phyloP scores from a whole-genome alignment of 2,888 invertebrate species.

The Yponomeuta plumbellus region DNA sequence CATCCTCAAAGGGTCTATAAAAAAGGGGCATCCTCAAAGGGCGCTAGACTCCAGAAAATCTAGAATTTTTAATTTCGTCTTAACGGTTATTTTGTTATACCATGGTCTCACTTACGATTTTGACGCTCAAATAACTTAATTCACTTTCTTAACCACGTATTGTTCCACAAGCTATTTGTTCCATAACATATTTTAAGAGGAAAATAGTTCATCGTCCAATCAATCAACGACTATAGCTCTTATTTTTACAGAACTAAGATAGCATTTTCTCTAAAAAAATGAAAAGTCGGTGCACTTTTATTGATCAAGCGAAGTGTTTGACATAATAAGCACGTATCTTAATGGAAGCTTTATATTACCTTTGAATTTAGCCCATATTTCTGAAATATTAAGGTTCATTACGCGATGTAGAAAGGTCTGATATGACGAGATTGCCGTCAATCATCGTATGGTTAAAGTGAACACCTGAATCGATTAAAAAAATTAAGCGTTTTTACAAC shows the following conservation, averaged over 20 bases:
- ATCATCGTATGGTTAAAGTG: conserved; percentile 1
- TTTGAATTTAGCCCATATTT: background rate
- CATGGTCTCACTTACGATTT: no score
- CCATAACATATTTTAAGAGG: no score
- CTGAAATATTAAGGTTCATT: background rate
- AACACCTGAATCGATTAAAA: conserved; percentile 7
- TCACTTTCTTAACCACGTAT: no score
- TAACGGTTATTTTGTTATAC: no score
- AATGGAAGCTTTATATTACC: background rate
- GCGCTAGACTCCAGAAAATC: no score
- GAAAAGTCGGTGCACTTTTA: background rate
- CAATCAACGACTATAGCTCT: background rate
- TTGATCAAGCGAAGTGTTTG: background rate
- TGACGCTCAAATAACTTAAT: no score
- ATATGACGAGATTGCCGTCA: background rate
- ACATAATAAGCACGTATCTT: background rate
- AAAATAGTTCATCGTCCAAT: background rate
- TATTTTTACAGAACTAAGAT: background rate
- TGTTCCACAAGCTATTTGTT: no score
- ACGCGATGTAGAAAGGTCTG: background rate
- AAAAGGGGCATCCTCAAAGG: no score
- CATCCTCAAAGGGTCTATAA: no score
- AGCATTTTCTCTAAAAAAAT: background rate
- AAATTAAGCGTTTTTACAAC: background rate
- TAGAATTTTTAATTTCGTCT: no score